These are phyloP conservation scores for Thereva unica DNA, from an alignment of 2,888 invertebrate species.

Conservation along the genomic window DNA sequence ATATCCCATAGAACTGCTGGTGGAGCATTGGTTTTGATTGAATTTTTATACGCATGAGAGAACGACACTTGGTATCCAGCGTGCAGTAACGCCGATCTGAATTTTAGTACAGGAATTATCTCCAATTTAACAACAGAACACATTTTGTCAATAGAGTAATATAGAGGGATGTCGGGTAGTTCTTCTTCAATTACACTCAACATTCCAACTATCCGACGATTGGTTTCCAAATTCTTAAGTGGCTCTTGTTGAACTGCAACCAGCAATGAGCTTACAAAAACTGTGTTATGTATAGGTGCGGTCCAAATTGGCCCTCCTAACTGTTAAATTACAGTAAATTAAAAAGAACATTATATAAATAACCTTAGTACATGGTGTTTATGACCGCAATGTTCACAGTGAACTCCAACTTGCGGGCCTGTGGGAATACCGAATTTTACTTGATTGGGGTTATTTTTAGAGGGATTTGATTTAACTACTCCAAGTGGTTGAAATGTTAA, in stretches of 20 bases:
- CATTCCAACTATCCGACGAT: constrained; percentile 77
- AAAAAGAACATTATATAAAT: constrained; percentile 9
- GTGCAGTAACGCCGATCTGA: constrained; percentile 86
- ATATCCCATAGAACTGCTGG: constrained; percentile 88
- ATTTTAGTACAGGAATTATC: constrained; percentile 69
- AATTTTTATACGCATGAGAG: constrained; percentile 86
- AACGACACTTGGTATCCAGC: constrained; percentile 89
- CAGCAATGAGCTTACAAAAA: constrained; percentile 75
- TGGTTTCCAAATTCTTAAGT: constrained; percentile 65
- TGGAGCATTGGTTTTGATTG: constrained; percentile 93
- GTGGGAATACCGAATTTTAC: constrained; percentile 70
- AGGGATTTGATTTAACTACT: constrained; percentile 63
- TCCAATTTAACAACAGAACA: constrained; percentile 73
- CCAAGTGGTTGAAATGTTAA: constrained; percentile 79
- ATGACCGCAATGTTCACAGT: constrained; percentile 77
- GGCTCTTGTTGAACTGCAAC: constrained; percentile 58
- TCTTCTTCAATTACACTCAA: constrained; percentile 83
- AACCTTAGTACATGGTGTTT: constrained; percentile 68
- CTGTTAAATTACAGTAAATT: constrained; percentile 55
- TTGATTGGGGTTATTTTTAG: constrained; percentile 63
- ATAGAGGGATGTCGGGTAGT: constrained; percentile 80
- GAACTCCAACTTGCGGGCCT: constrained; percentile 68
- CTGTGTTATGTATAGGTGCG: constrained; percentile 77
- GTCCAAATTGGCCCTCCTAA: constrained; percentile 96
- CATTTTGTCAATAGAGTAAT: constrained; percentile 81